phyloP scores from a whole-genome alignment of 2,797 vertebrate genomes.

The Cirrhinus molitorella region DNA sequence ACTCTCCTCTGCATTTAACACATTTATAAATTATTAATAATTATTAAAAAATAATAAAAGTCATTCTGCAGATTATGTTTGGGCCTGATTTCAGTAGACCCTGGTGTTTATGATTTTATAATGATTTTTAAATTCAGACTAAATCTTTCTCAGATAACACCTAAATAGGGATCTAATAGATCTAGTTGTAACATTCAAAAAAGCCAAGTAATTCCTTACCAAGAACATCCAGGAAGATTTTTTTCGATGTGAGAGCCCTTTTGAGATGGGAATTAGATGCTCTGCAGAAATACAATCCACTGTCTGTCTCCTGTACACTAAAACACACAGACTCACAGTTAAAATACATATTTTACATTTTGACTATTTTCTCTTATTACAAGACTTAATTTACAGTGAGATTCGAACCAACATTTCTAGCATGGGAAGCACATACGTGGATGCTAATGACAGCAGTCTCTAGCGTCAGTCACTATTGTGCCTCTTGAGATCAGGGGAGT shows the following conservation, averaged over 20 bases:
- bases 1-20: background rate
- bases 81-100: background rate
- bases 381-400: background rate
- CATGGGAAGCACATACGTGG: no score
- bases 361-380: background rate
- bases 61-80: background rate
- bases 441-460: no score
- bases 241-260: constrained; percentile 74
- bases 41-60: background rate
- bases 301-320: constrained; percentile 75
- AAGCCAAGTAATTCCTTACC: constrained; percentile 65
- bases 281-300: constrained; percentile 80
- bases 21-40: background rate
- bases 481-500: background rate
- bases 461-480: no score
- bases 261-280: constrained; percentile 74
- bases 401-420: no score
- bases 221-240: constrained; percentile 72
- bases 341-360: background rate
- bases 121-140: background rate
- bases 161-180: no score
- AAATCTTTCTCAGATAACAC: background rate
- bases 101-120: background rate
- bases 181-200: background rate
- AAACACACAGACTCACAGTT: constrained; percentile 41